Evolutionary conservation across 2,888 invertebrate species (phyloP), one percentile per base, ranked within the genome.

Genomic region (Macrosiphum euphorbiae): DNA sequence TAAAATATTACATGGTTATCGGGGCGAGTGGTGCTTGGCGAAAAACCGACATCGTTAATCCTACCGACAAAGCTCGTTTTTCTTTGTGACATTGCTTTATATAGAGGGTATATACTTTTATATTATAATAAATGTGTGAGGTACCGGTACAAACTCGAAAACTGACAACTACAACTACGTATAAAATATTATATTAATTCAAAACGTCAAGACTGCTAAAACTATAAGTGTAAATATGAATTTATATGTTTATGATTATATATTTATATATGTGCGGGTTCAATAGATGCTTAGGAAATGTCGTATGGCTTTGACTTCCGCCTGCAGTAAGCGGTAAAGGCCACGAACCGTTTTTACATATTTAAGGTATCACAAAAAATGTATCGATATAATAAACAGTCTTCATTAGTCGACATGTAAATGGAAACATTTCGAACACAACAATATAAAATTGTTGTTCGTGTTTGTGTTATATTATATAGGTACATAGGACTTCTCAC

Each of bases 11-110:
- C 35, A 78, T 78, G 35, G 35, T 78, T 35, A 78, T 35, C 20
- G 35, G 20, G 35, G 35, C 16, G 35, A 78, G 20, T 16, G 20
- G 78, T 35, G 35, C 35, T 78, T 8, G 35, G 35, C 78, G 35
- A 35, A 78, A 78, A 78, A 78, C 35, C 35, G 16, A 20, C 20
- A 35, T 78, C 78, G 89, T 58, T 58, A 50, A 52, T 58, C 8
- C 41, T 16, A 44, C 55, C 50, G 86, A 86, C 35, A 52, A 88
- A 88, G 55, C 55, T 55, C 52, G 88, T 88, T 88, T 35, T 88
- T 47, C 86, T 78, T 78, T 16, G 16, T 78, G 67, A 67, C 67
- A 67, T 67, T 16, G n/a, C 67, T 78, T 78, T 78, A 78, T 20
- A 35, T 67, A 67, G 67, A n/a, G 13, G 16, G 1, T 67, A n/a